Evolutionary conservation across 2,888 invertebrate species (phyloP), one percentile per base, ranked within the genome.

Genomic region (Sminthurinus aureus): DNA sequence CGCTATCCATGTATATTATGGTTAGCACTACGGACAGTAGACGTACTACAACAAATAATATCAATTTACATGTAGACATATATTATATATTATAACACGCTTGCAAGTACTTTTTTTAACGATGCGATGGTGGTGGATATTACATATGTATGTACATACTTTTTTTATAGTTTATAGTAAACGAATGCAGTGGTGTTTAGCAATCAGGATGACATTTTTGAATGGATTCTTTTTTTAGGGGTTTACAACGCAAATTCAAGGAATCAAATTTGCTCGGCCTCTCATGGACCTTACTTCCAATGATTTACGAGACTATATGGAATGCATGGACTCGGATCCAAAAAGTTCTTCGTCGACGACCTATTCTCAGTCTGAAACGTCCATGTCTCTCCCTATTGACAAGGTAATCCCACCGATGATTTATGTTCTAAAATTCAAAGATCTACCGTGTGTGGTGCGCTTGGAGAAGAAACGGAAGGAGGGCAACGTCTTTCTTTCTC

Each of bases 231-330:
- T 64, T 64, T 58, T 79, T 78, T 78, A 87, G 88, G 73, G 83
- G 18, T 85, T 87, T 79, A 81, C 75, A 71, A 85, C 86, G 11
- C 24, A 67, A 13, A 24, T 76, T 64, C 83, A 85, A 66, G 85
- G 82, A 66, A 58, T 85, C 4, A 69, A 83, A 22, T 26, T 86
- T n/a, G 83, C 83, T 50, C 83, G 88, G 69, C 86, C 87, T 22
- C 77, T 88, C 8, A 84, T 88, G 84, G 88, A 88, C 79, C 82
- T 87, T 38, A 82, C 86, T 15, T 81, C 77, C 50, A 86, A 87
- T 82, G 88, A 88, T 80, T 83, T 88, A 67, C 81, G 83, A 51
- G 82, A 84, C 38, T 88, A 87, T 74, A 73, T 88, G 50, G 64
- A 82, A 22, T 85, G 85, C n/a, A 64, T 87, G 24, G 51, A 82